Percentiles rank a stretch among this genome's conserved stretches.
Conservation (phyloP, 2,113 vertebrate genomes). For the Platanista minor region DNA sequence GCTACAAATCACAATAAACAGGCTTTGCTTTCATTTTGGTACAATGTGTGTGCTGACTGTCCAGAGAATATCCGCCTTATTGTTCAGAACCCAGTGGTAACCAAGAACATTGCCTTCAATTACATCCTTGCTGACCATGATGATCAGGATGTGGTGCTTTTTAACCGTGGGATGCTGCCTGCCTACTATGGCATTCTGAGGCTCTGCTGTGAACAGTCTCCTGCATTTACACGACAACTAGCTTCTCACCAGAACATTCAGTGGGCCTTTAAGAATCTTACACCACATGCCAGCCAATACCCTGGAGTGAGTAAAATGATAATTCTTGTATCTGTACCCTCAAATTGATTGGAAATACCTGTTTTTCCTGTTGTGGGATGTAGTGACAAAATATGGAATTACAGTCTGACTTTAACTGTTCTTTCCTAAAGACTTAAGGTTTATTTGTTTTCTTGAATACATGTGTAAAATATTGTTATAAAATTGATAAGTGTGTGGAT, state of each 20-base stretch:
- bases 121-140: constrained; percentile 99
- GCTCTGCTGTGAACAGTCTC: constrained; percentile 97
- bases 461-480: constrained; percentile 11
- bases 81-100: constrained; percentile 98
- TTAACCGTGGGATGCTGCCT: constrained; percentile 98
- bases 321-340: constrained; percentile 15
- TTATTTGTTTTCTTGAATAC: background rate
- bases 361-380: background rate
- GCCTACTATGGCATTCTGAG: constrained; percentile 99
- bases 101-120: constrained; percentile 99
- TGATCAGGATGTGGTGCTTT: constrained; percentile 99
- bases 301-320: constrained; percentile 88
- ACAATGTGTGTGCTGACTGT: constrained; percentile 97
- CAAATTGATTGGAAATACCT: background rate
- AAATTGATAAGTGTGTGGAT: background rate
- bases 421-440: background rate
- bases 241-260: constrained; percentile 99
- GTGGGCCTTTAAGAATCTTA: constrained; percentile 99
- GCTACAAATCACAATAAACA: constrained; percentile 99
- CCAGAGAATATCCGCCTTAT: constrained; percentile 98
- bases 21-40: constrained; percentile 98
- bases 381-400: background rate
- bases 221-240: constrained; percentile 94
- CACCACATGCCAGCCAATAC: constrained; percentile 98
- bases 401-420: background rate